Evolutionary conservation across 2,113 vertebrate species (phyloP).

Genomic region (Poecile atricapillus): DNA sequence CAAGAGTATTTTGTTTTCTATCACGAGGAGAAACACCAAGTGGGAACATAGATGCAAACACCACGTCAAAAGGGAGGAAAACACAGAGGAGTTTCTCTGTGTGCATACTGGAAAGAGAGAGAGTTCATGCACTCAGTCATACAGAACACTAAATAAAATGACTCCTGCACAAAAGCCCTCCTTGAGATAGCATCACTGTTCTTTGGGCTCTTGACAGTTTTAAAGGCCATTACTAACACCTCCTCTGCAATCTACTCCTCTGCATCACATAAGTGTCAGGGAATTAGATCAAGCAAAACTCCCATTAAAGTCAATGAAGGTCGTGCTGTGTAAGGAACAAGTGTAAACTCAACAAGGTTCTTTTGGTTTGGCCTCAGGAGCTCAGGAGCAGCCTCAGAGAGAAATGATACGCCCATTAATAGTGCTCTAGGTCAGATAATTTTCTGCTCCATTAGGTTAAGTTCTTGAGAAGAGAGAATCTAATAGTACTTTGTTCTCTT

Average conservation of each 20-base stretch:
- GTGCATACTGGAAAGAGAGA: neutral
- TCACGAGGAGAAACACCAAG: neutral
- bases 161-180: neutral
- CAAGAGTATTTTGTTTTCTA: neutral
- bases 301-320: neutral
- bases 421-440: neutral
- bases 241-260: constrained; percentile 6
- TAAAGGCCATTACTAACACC: constrained; percentile 6
- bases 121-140: neutral
- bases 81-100: neutral
- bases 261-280: neutral
- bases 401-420: neutral
- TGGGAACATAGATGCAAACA: neutral
- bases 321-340: neutral
- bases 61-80: neutral
- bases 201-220: neutral
- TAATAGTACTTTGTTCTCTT: constrained; percentile 45
- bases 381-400: neutral
- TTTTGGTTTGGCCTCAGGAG: neutral
- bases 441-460: constrained; percentile 49
- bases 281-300: neutral
- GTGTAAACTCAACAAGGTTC: neutral
- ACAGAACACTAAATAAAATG: neutral
- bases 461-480: neutral
- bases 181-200: neutral